These are phyloP conservation scores for Saccostrea echinata DNA, from an alignment of 1,140 invertebrate species.

Conservation along the genomic window DNA sequence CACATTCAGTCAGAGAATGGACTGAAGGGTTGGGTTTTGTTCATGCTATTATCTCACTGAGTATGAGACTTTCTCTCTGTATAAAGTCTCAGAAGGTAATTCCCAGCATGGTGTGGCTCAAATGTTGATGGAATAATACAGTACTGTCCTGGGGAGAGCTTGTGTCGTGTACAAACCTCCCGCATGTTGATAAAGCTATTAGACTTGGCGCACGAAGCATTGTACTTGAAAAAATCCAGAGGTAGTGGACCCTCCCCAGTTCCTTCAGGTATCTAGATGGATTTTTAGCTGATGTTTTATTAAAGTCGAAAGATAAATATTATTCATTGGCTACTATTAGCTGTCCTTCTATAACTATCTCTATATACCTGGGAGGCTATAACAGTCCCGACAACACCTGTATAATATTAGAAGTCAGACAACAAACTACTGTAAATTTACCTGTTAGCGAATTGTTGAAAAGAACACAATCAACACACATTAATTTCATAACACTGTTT, in stretches of 20 bases:
- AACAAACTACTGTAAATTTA: too few relatives aligned
- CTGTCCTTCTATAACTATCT: too few relatives aligned
- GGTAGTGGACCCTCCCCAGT: background rate
- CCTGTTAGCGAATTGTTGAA: too few relatives aligned
- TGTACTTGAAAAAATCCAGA: constrained; percentile 38
- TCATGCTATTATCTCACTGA: constrained; percentile 14
- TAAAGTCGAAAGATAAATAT: too few relatives aligned
- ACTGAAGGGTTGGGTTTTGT: background rate
- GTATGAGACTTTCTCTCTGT: background rate
- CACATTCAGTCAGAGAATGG: background rate
- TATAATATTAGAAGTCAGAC: too few relatives aligned
- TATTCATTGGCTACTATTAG: too few relatives aligned
- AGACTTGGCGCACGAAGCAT: constrained; percentile 43
- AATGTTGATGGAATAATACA: constrained; percentile 38
- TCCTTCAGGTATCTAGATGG: background rate
- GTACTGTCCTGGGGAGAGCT: constrained; percentile 14
- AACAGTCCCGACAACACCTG: too few relatives aligned
- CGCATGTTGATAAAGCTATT: constrained; percentile 37
- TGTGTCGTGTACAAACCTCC: constrained; percentile 6
- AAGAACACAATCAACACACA: too few relatives aligned
- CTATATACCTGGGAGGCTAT: too few relatives aligned
- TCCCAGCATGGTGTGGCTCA: background rate
- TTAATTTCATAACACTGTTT: too few relatives aligned
- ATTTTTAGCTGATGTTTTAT: background rate
- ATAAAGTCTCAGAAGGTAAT: constrained; percentile 18